Percentiles rank a stretch among this genome's conserved stretches.
phyloP scores from a whole-genome alignment of 2,797 vertebrate species.

The Cirrhinus mrigala region DNA sequence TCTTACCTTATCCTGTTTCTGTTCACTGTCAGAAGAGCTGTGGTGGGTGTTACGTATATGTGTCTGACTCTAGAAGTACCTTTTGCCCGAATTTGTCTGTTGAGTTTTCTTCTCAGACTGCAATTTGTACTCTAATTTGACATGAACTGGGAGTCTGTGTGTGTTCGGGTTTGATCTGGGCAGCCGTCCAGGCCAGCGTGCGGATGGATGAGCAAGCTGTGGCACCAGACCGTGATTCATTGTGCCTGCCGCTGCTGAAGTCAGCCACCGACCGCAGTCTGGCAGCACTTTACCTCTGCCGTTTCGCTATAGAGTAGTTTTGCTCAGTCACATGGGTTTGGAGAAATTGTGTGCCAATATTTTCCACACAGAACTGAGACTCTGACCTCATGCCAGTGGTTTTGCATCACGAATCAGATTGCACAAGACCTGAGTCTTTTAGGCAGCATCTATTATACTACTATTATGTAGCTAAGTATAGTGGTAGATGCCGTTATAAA shows the following conservation, averaged over 20 bases:
- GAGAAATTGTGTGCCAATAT: neutral
- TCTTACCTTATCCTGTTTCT: neutral
- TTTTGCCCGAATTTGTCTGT: neutral
- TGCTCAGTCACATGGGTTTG: conserved; percentile 3
- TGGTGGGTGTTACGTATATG: conserved; percentile 48
- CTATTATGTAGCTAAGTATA: neutral
- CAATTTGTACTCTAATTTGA: conserved; percentile 24
- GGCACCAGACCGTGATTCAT: conserved; percentile 30
- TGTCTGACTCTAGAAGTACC: neutral
- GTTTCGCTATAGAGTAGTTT: neutral
- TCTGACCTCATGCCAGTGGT: neutral
- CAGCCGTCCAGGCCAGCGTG: neutral
- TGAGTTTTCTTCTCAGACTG: neutral
- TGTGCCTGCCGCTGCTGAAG: neutral
- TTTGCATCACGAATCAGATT: neutral
- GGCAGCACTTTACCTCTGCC: conserved; percentile 8
- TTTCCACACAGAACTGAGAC: neutral
- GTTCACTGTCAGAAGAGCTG: neutral
- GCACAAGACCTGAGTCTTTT: neutral
- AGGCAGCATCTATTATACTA: neutral
- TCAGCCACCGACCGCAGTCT: conserved; percentile 24
- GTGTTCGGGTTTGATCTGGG: conserved; percentile 27
- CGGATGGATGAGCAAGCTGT: neutral
- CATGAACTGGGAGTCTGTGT: neutral
- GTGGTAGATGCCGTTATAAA: neutral